phyloP scores from a whole-genome alignment of 2,113 vertebrate genomes.

The Aspiorhynchus laticeps region DNA sequence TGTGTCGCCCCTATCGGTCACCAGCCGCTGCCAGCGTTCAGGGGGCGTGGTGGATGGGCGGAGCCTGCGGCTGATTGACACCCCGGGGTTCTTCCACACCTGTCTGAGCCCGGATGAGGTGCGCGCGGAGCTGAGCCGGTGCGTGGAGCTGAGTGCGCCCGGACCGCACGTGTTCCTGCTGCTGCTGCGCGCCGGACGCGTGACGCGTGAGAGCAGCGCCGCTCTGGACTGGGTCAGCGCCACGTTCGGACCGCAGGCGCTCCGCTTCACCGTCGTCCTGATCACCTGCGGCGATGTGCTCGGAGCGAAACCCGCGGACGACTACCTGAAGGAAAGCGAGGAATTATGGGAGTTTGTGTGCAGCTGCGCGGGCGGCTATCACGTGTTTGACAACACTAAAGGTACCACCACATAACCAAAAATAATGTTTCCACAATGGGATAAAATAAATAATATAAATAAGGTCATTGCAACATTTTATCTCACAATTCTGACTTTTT shows the following conservation, averaged over 20 bases:
- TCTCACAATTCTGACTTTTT: too few species aligned
- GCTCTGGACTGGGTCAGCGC: slow-evolving; percentile 67
- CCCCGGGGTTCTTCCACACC: slow-evolving; percentile 71
- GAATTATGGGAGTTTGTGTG: slow-evolving; percentile 67
- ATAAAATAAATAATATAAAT: too few species aligned
- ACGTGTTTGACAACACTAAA: slow-evolving; percentile 70
- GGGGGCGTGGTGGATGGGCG: slow-evolving; percentile 27
- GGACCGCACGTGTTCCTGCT: slow-evolving; percentile 77
- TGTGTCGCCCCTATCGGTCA: slow-evolving; percentile 56
- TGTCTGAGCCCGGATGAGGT: slow-evolving; percentile 56
- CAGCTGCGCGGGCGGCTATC: slow-evolving; percentile 67
- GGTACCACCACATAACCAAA: background rate
- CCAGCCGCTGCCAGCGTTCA: slow-evolving; percentile 58
- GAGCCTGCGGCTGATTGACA: slow-evolving; percentile 70
- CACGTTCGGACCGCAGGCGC: slow-evolving; percentile 66
- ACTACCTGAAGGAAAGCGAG: slow-evolving; percentile 64
- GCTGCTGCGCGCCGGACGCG: slow-evolving; percentile 65
- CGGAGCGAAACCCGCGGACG: slow-evolving; percentile 50
- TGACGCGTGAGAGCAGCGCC: slow-evolving; percentile 72
- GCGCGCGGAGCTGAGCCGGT: slow-evolving; percentile 64
- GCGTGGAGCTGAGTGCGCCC: slow-evolving; percentile 64
- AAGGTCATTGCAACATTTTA: too few species aligned
- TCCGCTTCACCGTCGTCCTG: slow-evolving; percentile 64
- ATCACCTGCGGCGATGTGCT: slow-evolving; percentile 71
- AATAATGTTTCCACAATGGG: background rate